These are phyloP conservation scores for Rhinella marina DNA, from an alignment of 2,797 vertebrate species.

Conservation along the genomic window DNA sequence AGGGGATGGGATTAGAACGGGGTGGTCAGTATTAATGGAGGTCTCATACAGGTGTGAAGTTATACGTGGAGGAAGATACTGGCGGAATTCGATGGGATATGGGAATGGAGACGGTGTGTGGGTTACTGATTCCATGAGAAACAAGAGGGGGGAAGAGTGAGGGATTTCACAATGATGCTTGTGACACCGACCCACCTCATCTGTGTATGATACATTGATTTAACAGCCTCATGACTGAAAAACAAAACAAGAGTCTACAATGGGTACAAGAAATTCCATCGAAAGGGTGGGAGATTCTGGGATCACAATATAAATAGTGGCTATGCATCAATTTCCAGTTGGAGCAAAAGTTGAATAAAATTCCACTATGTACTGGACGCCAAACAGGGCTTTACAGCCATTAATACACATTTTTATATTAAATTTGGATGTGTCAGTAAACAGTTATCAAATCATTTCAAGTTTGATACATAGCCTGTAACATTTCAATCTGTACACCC, in stretches of 20 bases:
- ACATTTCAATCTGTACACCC: neutral
- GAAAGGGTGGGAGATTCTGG: constrained; percentile 24
- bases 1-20: constrained; percentile 35
- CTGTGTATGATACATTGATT: constrained; percentile 90
- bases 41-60: constrained; percentile 15
- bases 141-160: constrained; percentile 42
- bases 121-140: constrained; percentile 61
- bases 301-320: constrained; percentile 5
- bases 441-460: neutral
- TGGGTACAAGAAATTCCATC: constrained; percentile 52
- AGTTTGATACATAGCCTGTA: constrained; percentile 44
- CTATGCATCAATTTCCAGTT: constrained; percentile 41
- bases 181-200: constrained; percentile 86
- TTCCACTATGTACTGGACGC: neutral
- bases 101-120: constrained; percentile 49
- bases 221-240: constrained; percentile 96
- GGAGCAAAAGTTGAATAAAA: neutral
- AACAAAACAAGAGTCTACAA: constrained; percentile 81
- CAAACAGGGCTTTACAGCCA: neutral
- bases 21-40: constrained; percentile 46
- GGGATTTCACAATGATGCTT: constrained; percentile 65
- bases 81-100: constrained; percentile 47
- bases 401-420: neutral
- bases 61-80: constrained; percentile 21
- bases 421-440: neutral